Evolutionary conservation across 1,140 invertebrate species (phyloP), one percentile per base, ranked within the genome.

Genomic region (Bombus balteatus): DNA sequence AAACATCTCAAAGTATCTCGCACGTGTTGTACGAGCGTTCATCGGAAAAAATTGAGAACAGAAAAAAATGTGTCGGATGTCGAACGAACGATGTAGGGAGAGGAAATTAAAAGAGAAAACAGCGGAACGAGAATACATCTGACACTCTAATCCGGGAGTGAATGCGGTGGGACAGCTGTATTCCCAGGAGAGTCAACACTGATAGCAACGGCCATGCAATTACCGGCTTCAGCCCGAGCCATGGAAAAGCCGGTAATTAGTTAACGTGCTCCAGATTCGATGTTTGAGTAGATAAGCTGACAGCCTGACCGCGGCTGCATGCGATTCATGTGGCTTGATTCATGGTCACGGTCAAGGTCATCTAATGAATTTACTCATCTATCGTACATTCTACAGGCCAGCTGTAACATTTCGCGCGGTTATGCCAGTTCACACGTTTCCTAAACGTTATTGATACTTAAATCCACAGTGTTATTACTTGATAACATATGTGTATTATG

Each of bases 231-330:
- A 78, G 72, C 87, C 78, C 65, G 86, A 85, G 74, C 89, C 89
- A 86, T 90, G 89, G 89, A 90, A 90, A 90, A 90, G 89, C 89
- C 89, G 86, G 89, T 90, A 91, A 90, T 91, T 91, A 90, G 89
- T 90, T 89, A 91, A 84, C 89, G 88, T 86, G 89, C 89, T 90
- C 89, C 83, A 91, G 87, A 91, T 89, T 90, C 89, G 89, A 90
- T 90, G 89, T 88, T 91, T 86, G 83, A 90, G 81, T 75, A 86
- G 89, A 91, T 91, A 91, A 91, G 89, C 89, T 70, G 83, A 81
- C 87, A 83, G 87, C 79, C 74, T 88, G 81, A 79, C 89, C 87
- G 77, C 74, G 73, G 70, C 62, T 70, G 84, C 83, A 83, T 83
- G 89, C 89, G 68, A 90, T 87, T 79, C 85, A 79, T 65, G 70